Conservation (phyloP, 2,888 invertebrate species). For the Zhengitettix transpicula region DNA sequence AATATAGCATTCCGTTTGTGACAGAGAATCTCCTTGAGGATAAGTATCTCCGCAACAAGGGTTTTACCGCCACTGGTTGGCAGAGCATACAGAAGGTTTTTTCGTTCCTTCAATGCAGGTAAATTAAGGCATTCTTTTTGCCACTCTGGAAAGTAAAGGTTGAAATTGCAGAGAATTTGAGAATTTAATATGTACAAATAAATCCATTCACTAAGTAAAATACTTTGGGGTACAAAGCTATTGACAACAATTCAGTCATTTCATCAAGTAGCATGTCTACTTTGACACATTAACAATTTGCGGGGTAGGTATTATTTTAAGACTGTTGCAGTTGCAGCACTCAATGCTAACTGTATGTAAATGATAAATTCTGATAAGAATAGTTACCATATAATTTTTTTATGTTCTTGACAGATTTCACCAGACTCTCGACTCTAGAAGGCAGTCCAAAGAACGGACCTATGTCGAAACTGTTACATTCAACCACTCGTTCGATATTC, state of each 20-base stretch:
- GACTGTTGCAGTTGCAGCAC: too few relatives aligned
- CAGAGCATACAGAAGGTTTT: conserved; percentile 78
- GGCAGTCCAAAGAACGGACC: conserved; percentile 69
- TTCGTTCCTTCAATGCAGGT: conserved; percentile 48
- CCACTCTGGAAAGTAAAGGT: conserved; percentile 52
- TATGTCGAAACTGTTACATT: conserved; percentile 2
- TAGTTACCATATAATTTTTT: conserved; percentile 61
- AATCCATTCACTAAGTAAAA: not conserved
- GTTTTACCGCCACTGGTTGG: conserved; percentile 98
- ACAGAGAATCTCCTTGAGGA: conserved; percentile 69
- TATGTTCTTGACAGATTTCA: conserved; percentile 62
- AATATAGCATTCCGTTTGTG: conserved; percentile 70
- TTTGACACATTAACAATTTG: too few relatives aligned
- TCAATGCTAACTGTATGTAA: too few relatives aligned
- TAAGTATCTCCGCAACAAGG: conserved; percentile 86
- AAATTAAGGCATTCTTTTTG: conserved; percentile 79
- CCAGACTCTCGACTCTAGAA: conserved; percentile 44
- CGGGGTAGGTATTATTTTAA: too few relatives aligned
- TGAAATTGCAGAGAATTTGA: not conserved
- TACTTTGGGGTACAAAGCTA: not conserved
- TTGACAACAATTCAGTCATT: too few relatives aligned
- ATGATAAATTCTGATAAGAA: not conserved
- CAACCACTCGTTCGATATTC: not conserved
- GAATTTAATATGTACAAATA: not conserved
- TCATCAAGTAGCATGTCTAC: too few relatives aligned